A percentile compares a stretch with the other conserved stretches of the same genome.
Conservation (phyloP, 2,888 invertebrate genomes). For the Zaprionus obscuricornis region DNA sequence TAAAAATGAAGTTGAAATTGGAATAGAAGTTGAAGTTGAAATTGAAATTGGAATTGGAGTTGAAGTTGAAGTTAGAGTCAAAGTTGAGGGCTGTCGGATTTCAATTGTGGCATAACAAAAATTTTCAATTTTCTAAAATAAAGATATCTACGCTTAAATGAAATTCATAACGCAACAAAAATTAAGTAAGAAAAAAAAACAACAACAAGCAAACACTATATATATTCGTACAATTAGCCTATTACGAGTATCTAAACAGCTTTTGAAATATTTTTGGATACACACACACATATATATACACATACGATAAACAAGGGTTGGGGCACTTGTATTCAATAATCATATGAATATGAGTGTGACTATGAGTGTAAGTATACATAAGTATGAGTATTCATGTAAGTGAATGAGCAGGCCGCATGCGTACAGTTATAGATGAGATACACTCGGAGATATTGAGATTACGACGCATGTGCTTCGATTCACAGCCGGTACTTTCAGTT, state of each 20-base stretch:
- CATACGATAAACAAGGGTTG: conserved; percentile 28
- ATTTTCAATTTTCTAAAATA: conserved; percentile 74
- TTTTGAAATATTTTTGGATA: conserved; percentile 16
- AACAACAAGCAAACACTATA: conserved; percentile 2
- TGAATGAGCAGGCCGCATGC: too few relatives aligned
- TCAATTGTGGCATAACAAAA: conserved; percentile 40
- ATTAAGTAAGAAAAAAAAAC: conserved; percentile 4
- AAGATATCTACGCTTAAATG: conserved; percentile 71
- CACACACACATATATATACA: too few relatives aligned
- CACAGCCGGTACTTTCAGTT: conserved; percentile 43
- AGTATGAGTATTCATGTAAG: too few relatives aligned
- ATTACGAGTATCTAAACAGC: conserved; percentile 57
- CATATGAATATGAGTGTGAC: background rate
- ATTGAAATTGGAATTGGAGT: conserved; percentile 1
- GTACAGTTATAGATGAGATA: conserved; percentile 37
- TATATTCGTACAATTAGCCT: conserved; percentile 62
- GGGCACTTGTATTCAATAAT: conserved; percentile 19
- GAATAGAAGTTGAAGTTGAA: background rate
- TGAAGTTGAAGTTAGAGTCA: background rate
- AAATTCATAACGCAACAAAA: conserved; percentile 59
- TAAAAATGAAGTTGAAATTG: background rate
- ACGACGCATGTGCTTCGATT: conserved; percentile 49
- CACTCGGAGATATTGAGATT: conserved; percentile 17
- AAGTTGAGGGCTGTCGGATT: conserved; percentile 38
- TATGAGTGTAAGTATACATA: too few relatives aligned